Base-by-base conservation (phyloP, 2,797 vertebrate genomes). In the Melopsittacus undulatus region DNA sequence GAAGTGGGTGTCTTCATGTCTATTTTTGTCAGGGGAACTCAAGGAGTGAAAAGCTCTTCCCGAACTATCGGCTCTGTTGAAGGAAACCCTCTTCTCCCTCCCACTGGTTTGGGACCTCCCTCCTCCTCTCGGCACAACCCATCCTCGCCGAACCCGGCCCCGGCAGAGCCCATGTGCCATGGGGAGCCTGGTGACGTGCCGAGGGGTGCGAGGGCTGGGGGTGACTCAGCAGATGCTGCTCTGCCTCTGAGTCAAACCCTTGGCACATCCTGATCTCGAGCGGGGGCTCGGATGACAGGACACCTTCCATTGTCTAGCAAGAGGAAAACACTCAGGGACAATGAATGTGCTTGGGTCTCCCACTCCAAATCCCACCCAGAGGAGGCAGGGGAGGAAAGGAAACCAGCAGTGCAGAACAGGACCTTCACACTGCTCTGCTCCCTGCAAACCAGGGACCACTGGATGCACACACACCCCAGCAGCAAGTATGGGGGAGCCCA, bases 321-420 rank as follows among this genome's bases (percentile, higher is more conserved):
- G 26, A 19, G 24, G 85, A 67, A 89, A 92, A 79, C 34, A 36
- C 67, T 10, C 7, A 1, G 40, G 0, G 5, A 36, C 75, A 74
- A 72, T 0, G 1, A 49, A 5, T 0, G 20, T 38, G 30, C 5
- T 45, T 0, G 0, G n/a, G 13, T 27, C n/a, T 59, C 59, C 63
- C 36, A 2, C 54, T 59, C 79, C 56, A 72, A 79, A 90, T 27
- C 51, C 72, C 8, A 0, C 26, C 52, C 34, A 2, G 59, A 59
- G 34, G 49, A 24, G 56, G 59, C 30, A 45, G 29, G 23, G 49
- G 78, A 61, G 11, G 73, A 62, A 59, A 29, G 18, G 9, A 46
- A 72, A 49, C 3, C 32, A 49, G 56, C 52, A 22, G 46, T 1
- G 9, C 48, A 42, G 18, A 7, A 15, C 9, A 8, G 78, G 36